phyloP scores from a whole-genome alignment of 2,797 vertebrate species.

The Catamblyrhynchus diadema region DNA sequence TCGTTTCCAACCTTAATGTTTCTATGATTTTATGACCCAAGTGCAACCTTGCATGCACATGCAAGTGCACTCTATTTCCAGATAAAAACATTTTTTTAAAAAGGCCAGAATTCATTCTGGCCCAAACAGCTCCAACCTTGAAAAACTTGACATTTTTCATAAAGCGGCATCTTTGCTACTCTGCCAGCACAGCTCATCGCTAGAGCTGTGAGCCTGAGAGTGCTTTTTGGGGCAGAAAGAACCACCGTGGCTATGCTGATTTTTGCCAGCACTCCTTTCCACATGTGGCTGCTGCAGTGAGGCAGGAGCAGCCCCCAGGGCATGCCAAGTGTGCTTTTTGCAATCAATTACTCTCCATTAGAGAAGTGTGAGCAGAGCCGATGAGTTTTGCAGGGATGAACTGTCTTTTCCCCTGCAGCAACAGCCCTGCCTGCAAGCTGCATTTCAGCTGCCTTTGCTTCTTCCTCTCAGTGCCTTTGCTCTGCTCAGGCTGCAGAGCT shows the following conservation, averaged over 20 bases:
- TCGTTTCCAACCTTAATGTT: neutral
- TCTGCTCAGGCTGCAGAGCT: neutral
- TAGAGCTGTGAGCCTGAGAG: neutral
- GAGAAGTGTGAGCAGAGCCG: neutral
- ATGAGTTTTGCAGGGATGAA: neutral
- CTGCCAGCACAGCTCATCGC: neutral
- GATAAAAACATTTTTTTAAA: neutral
- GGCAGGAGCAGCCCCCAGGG: neutral
- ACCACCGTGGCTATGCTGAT: neutral
- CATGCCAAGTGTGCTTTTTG: neutral
- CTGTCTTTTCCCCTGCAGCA: neutral
- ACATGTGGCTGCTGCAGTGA: neutral
- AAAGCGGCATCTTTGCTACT: neutral
- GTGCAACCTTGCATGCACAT: neutral
- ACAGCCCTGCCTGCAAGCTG: neutral
- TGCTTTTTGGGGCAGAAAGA: neutral
- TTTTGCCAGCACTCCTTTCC: neutral
- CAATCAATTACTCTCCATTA: conserved; percentile 38
- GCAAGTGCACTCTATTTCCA: neutral
- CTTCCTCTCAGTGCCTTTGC: neutral
- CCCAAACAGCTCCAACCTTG: neutral
- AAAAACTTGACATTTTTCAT: neutral
- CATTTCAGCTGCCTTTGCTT: neutral
- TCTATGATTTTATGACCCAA: neutral
- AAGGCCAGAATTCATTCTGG: no score